Evolutionary conservation across 2,888 invertebrate species (phyloP), one percentile per base, ranked within the genome.

Genomic region (Ormia ochracea): DNA sequence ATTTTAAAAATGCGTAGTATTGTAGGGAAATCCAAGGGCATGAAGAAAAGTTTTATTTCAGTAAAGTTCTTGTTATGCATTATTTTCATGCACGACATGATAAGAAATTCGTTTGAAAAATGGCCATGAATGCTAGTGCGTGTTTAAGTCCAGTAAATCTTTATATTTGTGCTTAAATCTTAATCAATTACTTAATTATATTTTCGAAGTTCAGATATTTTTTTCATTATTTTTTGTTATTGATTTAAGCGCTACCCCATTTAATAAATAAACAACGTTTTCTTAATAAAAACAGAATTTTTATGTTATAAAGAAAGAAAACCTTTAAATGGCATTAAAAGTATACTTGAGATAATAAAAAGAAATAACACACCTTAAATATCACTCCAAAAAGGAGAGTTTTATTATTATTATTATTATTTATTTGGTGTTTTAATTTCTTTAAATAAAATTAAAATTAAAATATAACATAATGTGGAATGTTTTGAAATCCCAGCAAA

Each of bases 301-400:
- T 12, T 28, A 28, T 4, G 28, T 28, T 28, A 52, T 6, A 33
- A 3, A 48, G 3, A 14, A 19, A 45, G n/a, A 43, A 36, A 36
- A 36, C 10, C 36, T 10, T 12, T 10, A 14, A 38, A 41, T 48
- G 26, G 45, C 33, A 19, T n/a, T n/a, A 31, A 66, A 56, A 31
- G 33, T 14, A 56, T 41, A 41, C 66, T 52, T 66, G 28, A 66
- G 33, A 41, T 19, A 26, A 52, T 7, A 50, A 70, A 19, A 54
- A 59, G 21, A 61, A 41, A 38, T 21, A 21, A 54, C 72, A 72
- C 72, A 72, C 72, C 72, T 61, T 41, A 61, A 72, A 72, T 72
- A 54, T 61, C 61, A 61, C 61, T 61, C 72, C 41, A 61, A 61
- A 52, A 61, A 52, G 43, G 19, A 33, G 58, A 61, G 52, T 52